Base-by-base conservation (phyloP, 1,140 invertebrate genomes). In the Brachionus calyciflorus region DNA sequence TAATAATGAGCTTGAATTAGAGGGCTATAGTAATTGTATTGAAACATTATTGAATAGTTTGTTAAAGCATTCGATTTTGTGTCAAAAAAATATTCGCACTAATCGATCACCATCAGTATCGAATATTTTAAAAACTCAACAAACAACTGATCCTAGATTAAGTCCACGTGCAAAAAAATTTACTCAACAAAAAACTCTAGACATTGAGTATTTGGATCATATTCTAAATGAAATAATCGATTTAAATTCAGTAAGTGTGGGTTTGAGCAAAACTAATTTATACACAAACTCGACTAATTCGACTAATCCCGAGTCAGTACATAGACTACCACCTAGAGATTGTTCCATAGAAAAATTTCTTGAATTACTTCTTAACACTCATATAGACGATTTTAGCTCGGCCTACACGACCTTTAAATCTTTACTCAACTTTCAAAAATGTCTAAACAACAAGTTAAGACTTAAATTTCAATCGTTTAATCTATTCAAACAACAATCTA, bases 191-290 rank as follows among this genome's bases (percentile, higher is more conserved):
- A 65, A 65, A 65, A 28, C 44, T 17, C 26, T 65, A 14, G 60
- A 65, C 21, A 44, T 65, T 7, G 60, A 65, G 28, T 65, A 44
- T 65, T 65, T 65, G 24, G 19, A 44, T 21, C 17, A 65, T n/a
- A 46, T 65, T 41, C 9, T 65, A 14, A 65, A 65, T n/a, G 60
- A 65, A 44, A 14, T 65, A 14, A 44, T 65, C 14, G 60, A 65
- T 44, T 7, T 65, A 9, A 65, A 44, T 28, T 24, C 40, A 24
- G 24, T 65, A 3, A 24, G 17, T 4, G 3, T 14, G 0, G 30
- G 30, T 4, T 44, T 65, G 19, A 17, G 6, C 10, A 60, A 60
- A 30, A 60, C 30, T 24, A n/a, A 33, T 17, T 33, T 17, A n/a
- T 30, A 37, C 7, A 60, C 28, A 2, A 41, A 60, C 17, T 6